These are phyloP conservation scores for Phania funesta DNA, from an alignment of 2,888 invertebrate species.

Conservation along the genomic window DNA sequence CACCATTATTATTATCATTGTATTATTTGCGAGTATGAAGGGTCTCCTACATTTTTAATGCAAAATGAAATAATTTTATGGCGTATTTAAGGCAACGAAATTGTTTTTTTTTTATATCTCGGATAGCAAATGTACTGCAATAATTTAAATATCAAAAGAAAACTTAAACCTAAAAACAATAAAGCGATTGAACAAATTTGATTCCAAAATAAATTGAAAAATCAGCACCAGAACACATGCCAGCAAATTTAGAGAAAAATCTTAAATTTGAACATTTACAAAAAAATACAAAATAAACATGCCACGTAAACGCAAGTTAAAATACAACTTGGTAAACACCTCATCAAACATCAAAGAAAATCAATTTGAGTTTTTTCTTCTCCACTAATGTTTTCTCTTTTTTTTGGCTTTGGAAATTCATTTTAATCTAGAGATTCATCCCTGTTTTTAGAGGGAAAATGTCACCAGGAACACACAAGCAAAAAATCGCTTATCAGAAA, in stretches of 20 bases:
- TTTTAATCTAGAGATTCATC: slow-evolving; percentile 37
- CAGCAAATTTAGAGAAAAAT: neutral
- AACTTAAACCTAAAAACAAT: slow-evolving; percentile 73
- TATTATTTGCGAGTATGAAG: no score
- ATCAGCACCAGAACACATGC: neutral
- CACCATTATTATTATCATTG: no score
- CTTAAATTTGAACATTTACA: slow-evolving; percentile 3
- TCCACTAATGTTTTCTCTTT: neutral
- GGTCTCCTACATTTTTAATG: neutral
- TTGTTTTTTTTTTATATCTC: neutral
- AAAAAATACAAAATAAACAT: slow-evolving; percentile 11
- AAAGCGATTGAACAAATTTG: slow-evolving; percentile 75
- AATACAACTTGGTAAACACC: slow-evolving; percentile 76
- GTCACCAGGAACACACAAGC: slow-evolving; percentile 15
- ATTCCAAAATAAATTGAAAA: slow-evolving; percentile 77
- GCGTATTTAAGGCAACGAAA: slow-evolving; percentile 11
- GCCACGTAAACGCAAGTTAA: slow-evolving; percentile 45
- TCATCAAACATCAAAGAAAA: slow-evolving; percentile 76
- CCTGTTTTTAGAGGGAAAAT: slow-evolving; percentile 13
- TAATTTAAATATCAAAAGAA: slow-evolving; percentile 22
- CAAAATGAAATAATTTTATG: no score
- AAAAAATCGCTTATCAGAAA: slow-evolving; percentile 62
- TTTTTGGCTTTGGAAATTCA: slow-evolving; percentile 20
- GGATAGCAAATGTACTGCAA: neutral
- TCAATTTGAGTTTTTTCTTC: slow-evolving; percentile 66